phyloP scores from a whole-genome alignment of 2,888 invertebrate genomes.

The Strigamia transsilvanica region DNA sequence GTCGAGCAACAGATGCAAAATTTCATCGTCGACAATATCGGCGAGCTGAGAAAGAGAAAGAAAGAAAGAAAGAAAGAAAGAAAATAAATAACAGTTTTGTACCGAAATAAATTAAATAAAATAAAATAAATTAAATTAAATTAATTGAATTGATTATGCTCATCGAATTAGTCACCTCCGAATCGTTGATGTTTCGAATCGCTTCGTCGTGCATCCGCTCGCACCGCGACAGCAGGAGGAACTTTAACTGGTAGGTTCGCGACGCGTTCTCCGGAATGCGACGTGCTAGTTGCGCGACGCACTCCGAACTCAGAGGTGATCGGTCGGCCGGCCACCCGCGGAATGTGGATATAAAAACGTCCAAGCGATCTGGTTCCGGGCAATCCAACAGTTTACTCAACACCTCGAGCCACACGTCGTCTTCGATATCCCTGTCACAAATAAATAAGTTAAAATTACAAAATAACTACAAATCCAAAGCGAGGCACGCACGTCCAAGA shows the following conservation, averaged over 20 bases:
- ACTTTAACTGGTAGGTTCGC: background rate
- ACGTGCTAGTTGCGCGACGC: background rate
- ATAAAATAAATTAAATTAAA: no score
- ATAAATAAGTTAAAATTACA: background rate
- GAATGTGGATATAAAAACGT: background rate
- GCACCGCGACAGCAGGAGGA: background rate
- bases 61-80: background rate
- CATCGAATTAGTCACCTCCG: background rate
- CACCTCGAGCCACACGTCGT: conserved; percentile 50
- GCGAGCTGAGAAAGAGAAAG: background rate
- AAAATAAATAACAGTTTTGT: background rate
- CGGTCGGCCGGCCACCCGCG: background rate
- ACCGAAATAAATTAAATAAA: no score
- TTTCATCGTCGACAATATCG: conserved; percentile 34
- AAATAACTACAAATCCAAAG: background rate
- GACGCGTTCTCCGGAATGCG: background rate
- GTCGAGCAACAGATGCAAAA: conserved; percentile 42
- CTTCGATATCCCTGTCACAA: conserved; percentile 11
- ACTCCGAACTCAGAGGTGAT: background rate
- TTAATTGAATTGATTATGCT: background rate
- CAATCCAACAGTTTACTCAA: conserved; percentile 42
- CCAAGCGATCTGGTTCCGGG: background rate
- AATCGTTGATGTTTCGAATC: background rate
- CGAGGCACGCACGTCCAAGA: conserved; percentile 11
- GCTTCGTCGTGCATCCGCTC: background rate